A percentile compares a stretch with the other conserved stretches of the same genome.
Conservation (phyloP, 2,888 invertebrate genomes). For the Panzeria rudis region DNA sequence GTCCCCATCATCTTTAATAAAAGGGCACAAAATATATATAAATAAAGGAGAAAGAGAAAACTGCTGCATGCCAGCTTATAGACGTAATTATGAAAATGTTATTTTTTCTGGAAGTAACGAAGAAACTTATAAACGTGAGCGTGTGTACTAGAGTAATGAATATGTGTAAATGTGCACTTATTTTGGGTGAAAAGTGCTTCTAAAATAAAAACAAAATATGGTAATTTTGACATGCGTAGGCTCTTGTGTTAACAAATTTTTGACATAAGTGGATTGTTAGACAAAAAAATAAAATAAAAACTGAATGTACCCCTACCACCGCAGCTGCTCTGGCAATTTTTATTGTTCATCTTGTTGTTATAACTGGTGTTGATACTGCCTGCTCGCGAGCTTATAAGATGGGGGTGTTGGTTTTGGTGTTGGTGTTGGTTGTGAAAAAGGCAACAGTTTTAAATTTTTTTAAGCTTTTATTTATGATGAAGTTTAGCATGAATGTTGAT, state of each 20-base stretch:
- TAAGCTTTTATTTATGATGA: slow-evolving; percentile 10
- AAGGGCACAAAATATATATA: neutral
- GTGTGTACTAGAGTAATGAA: slow-evolving; percentile 11
- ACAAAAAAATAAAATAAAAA: neutral
- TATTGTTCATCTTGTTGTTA: slow-evolving; percentile 58
- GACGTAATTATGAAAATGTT: slow-evolving; percentile 42
- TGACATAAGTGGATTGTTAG: slow-evolving; percentile 61
- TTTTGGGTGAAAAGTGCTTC: slow-evolving; percentile 53
- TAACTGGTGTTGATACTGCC: slow-evolving; percentile 22
- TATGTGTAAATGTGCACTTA: slow-evolving; percentile 27
- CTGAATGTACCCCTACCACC: neutral
- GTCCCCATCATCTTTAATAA: neutral
- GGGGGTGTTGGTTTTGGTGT: neutral
- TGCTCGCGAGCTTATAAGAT: neutral
- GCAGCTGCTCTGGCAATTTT: slow-evolving; percentile 7
- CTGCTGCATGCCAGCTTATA: slow-evolving; percentile 10
- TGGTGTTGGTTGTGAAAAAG: slow-evolving; percentile 64
- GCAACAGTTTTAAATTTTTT: slow-evolving; percentile 60
- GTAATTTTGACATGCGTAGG: slow-evolving; percentile 72
- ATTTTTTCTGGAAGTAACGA: slow-evolving; percentile 15
- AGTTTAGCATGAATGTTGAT: neutral
- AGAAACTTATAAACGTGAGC: slow-evolving; percentile 23
- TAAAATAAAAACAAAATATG: slow-evolving; percentile 48
- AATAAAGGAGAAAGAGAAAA: neutral
- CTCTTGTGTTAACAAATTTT: slow-evolving; percentile 69